Conservation (phyloP, 2,888 invertebrate genomes). For the Sminthurinus aureus region DNA sequence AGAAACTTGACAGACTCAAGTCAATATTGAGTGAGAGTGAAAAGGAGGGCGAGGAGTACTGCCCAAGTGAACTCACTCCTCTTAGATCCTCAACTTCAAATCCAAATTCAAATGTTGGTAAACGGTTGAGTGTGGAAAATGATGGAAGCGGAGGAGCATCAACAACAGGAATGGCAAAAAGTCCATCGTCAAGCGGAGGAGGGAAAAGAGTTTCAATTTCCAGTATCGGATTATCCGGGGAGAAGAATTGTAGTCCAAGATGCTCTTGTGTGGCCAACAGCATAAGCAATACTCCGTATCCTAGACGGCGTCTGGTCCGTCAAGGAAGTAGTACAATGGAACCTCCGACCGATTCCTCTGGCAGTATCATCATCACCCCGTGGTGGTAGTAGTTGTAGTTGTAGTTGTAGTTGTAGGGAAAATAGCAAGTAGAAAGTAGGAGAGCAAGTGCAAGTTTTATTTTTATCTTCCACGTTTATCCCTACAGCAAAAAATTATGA, state of each 20-base stretch:
- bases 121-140: not conserved
- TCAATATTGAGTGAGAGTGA: no score
- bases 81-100: not conserved
- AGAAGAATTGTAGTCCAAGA: not conserved
- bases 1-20: no score
- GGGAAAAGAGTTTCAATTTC: not conserved
- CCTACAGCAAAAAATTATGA: no score
- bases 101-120: not conserved
- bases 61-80: not conserved
- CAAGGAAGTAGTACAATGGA: conserved; percentile 84
- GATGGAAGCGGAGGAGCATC: not conserved
- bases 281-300: not conserved
- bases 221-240: no score
- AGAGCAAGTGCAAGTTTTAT: no score
- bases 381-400: conserved; percentile 72
- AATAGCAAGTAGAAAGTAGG: no score
- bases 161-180: not conserved
- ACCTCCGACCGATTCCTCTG: conserved; percentile 79
- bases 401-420: not conserved
- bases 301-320: conserved; percentile 70
- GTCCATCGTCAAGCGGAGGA: not conserved
- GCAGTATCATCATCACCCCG: conserved; percentile 84
- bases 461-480: no score
- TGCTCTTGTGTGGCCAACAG: not conserved
- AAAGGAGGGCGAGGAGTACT: no score